Conservation (phyloP, 2,113 vertebrate genomes). For the Cochlearius cochlearius region DNA sequence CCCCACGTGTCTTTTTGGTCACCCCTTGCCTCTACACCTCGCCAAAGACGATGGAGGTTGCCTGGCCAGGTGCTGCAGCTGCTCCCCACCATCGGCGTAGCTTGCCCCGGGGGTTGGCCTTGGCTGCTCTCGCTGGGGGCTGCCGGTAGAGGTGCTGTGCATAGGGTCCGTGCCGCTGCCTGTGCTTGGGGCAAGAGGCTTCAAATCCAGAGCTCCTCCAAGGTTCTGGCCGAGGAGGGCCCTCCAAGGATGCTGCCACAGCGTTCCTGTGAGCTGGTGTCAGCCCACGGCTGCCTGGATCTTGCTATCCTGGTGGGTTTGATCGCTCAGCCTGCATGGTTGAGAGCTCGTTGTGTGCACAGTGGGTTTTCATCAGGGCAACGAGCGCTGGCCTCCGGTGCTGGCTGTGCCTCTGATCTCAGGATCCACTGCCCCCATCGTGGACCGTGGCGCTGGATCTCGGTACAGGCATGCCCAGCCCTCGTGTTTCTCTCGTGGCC, state of each 20-base stretch:
- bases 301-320: fast-evolving
- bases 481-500: neutral
- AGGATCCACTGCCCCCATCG: fast-evolving
- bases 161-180: fast-evolving
- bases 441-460: fast-evolving
- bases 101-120: neutral
- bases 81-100: neutral
- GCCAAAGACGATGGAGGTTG: neutral
- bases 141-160: neutral
- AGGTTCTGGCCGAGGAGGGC: neutral
- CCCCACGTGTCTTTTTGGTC: neutral
- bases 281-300: fast-evolving
- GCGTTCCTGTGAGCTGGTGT: fast-evolving
- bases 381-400: fast-evolving
- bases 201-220: neutral
- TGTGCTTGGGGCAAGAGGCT: neutral
- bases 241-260: neutral
- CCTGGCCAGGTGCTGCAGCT: neutral
- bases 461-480: fast-evolving
- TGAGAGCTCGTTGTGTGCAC: fast-evolving
- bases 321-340: neutral
- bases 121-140: neutral
- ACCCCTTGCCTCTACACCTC: neutral
- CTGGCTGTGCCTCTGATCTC: fast-evolving
- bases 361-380: neutral